Evolutionary conservation across 2,888 invertebrate species (phyloP).

Genomic region (Chalcosyrphus nemorum): DNA sequence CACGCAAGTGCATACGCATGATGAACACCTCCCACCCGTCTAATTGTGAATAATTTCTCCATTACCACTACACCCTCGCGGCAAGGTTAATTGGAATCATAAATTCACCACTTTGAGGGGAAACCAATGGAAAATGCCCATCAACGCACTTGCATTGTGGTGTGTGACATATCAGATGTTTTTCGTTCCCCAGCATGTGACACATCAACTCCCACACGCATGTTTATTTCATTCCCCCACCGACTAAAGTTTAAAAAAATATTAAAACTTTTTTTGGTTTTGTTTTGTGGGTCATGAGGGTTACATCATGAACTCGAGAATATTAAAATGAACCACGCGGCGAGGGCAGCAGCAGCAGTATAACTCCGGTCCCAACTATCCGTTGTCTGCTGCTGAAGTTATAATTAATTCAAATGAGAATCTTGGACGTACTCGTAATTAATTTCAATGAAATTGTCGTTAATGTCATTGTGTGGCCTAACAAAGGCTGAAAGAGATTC

Average conservation of each 20-base stretch:
- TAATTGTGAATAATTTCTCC: background rate
- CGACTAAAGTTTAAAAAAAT: conserved; percentile 13
- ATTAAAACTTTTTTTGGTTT: background rate
- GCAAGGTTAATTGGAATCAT: background rate
- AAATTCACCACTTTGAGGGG: conserved; percentile 14
- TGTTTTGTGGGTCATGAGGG: conserved; percentile 55
- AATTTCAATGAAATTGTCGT: conserved; percentile 68
- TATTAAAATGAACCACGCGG: conserved; percentile 45
- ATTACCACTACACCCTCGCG: background rate
- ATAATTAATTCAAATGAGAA: conserved; percentile 55
- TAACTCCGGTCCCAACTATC: background rate
- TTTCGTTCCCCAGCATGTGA: background rate
- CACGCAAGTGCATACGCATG: conserved; percentile 48
- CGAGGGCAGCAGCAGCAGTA: no score
- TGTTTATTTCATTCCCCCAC: background rate
- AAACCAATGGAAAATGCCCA: background rate
- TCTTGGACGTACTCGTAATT: conserved; percentile 57
- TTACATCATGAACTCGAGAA: conserved; percentile 46
- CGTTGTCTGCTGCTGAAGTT: conserved; percentile 8
- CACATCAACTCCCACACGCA: conserved; percentile 15
- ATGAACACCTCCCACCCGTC: background rate
- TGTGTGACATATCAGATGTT: background rate
- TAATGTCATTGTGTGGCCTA: conserved; percentile 44
- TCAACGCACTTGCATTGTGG: background rate
- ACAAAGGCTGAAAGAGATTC: conserved; percentile 32